These are phyloP conservation scores for Lagocephalus sceleratus DNA, from an alignment of 2,797 vertebrate species.

Conservation along the genomic window DNA sequence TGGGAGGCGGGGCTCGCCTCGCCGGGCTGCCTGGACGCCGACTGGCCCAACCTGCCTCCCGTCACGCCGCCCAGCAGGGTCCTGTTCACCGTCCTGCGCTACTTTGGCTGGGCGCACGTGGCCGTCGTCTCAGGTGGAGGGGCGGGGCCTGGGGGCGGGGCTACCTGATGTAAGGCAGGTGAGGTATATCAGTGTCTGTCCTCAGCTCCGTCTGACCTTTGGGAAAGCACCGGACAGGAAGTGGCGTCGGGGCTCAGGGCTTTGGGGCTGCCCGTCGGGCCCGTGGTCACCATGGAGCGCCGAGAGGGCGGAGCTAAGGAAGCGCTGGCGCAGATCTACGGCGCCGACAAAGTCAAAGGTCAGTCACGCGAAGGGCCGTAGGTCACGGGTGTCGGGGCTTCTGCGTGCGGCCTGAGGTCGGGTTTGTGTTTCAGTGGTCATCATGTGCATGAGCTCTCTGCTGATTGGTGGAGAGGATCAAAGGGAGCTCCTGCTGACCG, in stretches of 20 bases:
- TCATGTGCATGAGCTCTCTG: constrained; percentile 90
- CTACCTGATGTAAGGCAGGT: too few species aligned
- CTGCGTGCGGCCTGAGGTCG: too few species aligned
- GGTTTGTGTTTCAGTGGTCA: constrained; percentile 72
- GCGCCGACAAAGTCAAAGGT: constrained; percentile 77
- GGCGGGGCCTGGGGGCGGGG: background rate
- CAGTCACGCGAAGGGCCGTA: too few species aligned
- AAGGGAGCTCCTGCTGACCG: constrained; percentile 77
- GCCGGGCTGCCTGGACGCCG: constrained; percentile 75
- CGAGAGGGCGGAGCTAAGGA: constrained; percentile 40
- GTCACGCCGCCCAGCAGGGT: constrained; percentile 65
- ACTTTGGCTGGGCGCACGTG: constrained; percentile 84
- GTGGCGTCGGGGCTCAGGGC: constrained; percentile 70
- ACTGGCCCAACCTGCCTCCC: constrained; percentile 58
- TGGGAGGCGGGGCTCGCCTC: constrained; percentile 79
- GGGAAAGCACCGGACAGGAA: constrained; percentile 77
- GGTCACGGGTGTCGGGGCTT: too few species aligned
- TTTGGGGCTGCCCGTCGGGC: constrained; percentile 75
- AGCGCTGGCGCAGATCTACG: constrained; percentile 67
- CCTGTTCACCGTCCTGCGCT: constrained; percentile 72
- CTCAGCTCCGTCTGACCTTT: constrained; percentile 74
- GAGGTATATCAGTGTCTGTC: constrained; percentile 6
- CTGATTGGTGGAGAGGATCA: constrained; percentile 87
- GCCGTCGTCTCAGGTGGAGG: constrained; percentile 70
- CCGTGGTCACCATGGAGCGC: constrained; percentile 70